Percentiles rank a stretch among this genome's conserved stretches.
phyloP scores from a whole-genome alignment of 2,888 invertebrate genomes.

The Lithophane ornitopus region DNA sequence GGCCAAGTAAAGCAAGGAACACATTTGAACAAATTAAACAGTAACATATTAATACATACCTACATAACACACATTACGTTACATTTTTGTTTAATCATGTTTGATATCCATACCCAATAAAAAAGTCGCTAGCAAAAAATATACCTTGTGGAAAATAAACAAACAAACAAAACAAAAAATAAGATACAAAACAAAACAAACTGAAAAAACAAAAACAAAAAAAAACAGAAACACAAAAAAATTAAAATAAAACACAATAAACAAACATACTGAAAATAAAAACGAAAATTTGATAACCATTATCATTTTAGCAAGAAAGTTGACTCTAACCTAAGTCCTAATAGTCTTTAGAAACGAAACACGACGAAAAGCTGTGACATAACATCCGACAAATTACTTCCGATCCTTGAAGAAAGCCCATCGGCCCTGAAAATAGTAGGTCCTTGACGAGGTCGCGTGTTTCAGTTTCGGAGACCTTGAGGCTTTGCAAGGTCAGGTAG shows the following conservation, averaged over 20 bases:
- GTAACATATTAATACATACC: neutral
- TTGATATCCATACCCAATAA: too few relatives aligned
- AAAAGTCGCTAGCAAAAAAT: too few relatives aligned
- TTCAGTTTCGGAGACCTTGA: constrained; percentile 50
- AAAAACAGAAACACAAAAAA: too few relatives aligned
- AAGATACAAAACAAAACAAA: too few relatives aligned
- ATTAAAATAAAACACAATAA: too few relatives aligned
- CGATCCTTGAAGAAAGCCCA: constrained; percentile 28
- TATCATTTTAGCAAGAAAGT: neutral
- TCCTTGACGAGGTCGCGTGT: constrained; percentile 58
- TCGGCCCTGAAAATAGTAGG: constrained; percentile 49
- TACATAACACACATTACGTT: too few relatives aligned
- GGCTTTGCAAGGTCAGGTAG: constrained; percentile 42
- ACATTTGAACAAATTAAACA: neutral
- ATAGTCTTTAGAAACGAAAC: constrained; percentile 3
- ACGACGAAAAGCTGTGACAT: neutral
- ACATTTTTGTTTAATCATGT: too few relatives aligned
- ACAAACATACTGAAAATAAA: neutral
- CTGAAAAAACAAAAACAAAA: too few relatives aligned
- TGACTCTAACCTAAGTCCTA: neutral
- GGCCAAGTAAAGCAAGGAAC: neutral
- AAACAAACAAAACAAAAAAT: too few relatives aligned
- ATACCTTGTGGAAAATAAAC: too few relatives aligned
- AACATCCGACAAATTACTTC: constrained; percentile 31
- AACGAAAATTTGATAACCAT: neutral